Base-by-base conservation (phyloP, 2,797 vertebrate genomes). In the Intellagama lesueurii region DNA sequence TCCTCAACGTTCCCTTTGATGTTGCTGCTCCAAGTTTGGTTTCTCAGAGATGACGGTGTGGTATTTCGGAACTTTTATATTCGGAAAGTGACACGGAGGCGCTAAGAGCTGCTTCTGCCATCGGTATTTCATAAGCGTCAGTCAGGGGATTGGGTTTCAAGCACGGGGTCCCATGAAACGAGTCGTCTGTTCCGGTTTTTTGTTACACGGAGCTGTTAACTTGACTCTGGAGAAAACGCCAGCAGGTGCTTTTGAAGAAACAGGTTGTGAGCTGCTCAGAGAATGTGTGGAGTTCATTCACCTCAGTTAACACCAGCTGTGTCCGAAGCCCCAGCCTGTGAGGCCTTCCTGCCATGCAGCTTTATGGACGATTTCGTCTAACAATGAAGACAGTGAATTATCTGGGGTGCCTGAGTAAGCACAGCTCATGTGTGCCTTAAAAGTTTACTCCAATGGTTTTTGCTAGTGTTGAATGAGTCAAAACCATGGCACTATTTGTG, bases 131-230 rank as follows among this genome's bases (percentile, higher is more conserved):
- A 0, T 0, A 0, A 79, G 6, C 82, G 32, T 78, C 1, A 0
- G 47, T 40, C 49, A 69, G 26, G 66, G 1, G 35, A 30, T 44
- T 68, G 40, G 83, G 81, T 86, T 88, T 90, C 6, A 1, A 78
- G 64, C 0, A 0, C 17, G 40, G 14, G 40, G 49, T 49, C n/a
- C 66, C n/a, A 0, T 35, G 8, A 47, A 5, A 14, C 16, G 49
- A 86, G 44, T 3, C n/a, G 32, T 68, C 85, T 91, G 52, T 87
- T 86, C 83, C 22, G 86, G 1, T 7, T 90, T 93, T 91, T 76
- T 49, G 40, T 84, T 73, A 75, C 0, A 0, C 14, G 2, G n/a
- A 52, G 12, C 22, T 73, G 56, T 35, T 30, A 44, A 0, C 0
- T 5, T 56, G 47, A 7, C 69, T 77, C 84, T 52, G 60, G 75